Conservation (phyloP, 2,113 vertebrate species). For the Notothenia rossii region DNA sequence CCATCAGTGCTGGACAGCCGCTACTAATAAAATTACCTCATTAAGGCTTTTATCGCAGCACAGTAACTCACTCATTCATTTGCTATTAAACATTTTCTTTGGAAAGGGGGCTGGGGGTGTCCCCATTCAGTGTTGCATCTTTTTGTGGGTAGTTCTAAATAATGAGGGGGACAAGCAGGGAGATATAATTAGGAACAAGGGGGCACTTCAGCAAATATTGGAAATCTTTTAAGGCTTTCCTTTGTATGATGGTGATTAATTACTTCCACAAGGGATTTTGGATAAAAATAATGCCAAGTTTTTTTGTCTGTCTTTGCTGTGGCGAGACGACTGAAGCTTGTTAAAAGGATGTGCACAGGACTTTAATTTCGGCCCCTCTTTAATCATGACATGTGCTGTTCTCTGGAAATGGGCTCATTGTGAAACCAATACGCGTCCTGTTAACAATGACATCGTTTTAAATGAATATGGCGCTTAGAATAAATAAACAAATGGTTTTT, state of each 20-base stretch:
- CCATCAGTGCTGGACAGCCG: slow-evolving; percentile 89
- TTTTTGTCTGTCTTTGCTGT: slow-evolving; percentile 26
- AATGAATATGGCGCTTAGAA: slow-evolving; percentile 30
- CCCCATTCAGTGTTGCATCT: slow-evolving; percentile 87
- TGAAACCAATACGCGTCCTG: slow-evolving; percentile 49
- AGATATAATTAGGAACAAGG: slow-evolving; percentile 99
- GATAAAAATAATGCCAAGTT: slow-evolving; percentile 68
- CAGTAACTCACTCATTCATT: slow-evolving; percentile 93
- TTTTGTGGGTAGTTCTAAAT: slow-evolving; percentile 95
- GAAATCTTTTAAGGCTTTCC: slow-evolving; percentile 89
- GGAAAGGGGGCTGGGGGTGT: slow-evolving; percentile 81
- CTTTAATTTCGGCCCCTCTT: slow-evolving; percentile 56
- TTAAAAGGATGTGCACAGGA: slow-evolving; percentile 56
- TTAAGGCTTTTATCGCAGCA: slow-evolving; percentile 92
- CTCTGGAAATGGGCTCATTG: slow-evolving; percentile 51
- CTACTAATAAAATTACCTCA: slow-evolving; percentile 97
- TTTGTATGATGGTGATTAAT: slow-evolving; percentile 91
- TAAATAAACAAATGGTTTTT: background rate
- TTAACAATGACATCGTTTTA: slow-evolving; percentile 61
- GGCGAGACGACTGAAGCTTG: slow-evolving; percentile 33
- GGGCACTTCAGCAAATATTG: slow-evolving; percentile 94
- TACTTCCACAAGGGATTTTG: slow-evolving; percentile 87
- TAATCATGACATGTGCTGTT: slow-evolving; percentile 63
- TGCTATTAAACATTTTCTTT: slow-evolving; percentile 92
- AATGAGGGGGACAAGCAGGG: slow-evolving; percentile 93